Conservation (phyloP, 2,113 vertebrate genomes). For the Patagioenas fasciata region DNA sequence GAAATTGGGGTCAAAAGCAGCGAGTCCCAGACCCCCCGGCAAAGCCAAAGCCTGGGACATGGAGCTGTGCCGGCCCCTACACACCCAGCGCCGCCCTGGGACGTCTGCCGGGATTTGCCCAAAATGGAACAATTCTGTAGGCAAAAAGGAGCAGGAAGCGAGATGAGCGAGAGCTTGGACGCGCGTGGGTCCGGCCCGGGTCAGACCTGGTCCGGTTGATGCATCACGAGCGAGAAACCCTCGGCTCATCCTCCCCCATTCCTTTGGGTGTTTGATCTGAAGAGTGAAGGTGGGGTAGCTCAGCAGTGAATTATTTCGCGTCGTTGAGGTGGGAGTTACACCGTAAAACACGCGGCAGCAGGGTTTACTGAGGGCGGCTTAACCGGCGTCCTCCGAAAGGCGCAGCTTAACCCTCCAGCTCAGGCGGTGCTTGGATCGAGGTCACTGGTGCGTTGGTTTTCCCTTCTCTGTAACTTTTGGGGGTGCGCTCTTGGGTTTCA, state of each 20-base stretch:
- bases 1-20: background rate
- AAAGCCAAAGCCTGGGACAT: background rate
- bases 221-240: background rate
- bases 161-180: background rate
- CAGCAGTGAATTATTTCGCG: background rate
- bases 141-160: background rate
- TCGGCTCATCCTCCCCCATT: background rate
- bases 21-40: background rate
- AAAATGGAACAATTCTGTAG: background rate
- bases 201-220: background rate
- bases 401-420: background rate
- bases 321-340: background rate
- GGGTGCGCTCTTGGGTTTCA: background rate
- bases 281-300: background rate
- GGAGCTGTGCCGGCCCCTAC: too few species aligned
- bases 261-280: background rate
- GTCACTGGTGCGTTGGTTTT: background rate
- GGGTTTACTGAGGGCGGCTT: background rate
- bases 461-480: background rate
- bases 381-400: background rate
- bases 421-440: background rate
- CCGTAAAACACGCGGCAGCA: too few species aligned
- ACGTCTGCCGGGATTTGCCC: background rate
- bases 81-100: background rate
- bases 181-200: too few species aligned